A percentile compares a stretch with the other conserved stretches of the same genome.
These are phyloP conservation scores for Sphaeramia orbicularis DNA, from an alignment of 2,797 vertebrate species.

Conservation along the genomic window DNA sequence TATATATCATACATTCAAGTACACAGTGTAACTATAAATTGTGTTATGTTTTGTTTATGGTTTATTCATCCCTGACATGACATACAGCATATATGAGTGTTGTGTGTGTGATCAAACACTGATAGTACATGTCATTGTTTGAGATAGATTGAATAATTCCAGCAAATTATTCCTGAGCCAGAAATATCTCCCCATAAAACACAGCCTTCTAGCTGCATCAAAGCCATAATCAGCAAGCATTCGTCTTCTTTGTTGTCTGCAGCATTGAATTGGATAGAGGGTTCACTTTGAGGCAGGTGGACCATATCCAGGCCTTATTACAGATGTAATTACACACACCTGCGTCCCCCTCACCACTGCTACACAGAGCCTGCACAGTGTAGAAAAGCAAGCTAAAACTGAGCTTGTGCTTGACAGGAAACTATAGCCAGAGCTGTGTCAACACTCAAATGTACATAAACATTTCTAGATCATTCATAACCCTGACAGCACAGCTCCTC, in stretches of 20 bases:
- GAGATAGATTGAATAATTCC: slow-evolving; percentile 71
- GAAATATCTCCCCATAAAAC: slow-evolving; percentile 71
- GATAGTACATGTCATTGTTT: slow-evolving; percentile 55
- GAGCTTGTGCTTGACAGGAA: slow-evolving; percentile 21
- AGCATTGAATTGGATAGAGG: slow-evolving; percentile 64
- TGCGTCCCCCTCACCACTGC: slow-evolving; percentile 70
- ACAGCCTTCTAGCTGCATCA: slow-evolving; percentile 60
- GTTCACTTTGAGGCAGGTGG: slow-evolving; percentile 84
- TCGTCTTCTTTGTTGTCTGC: slow-evolving; percentile 74
- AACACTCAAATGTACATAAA: slow-evolving; percentile 42
- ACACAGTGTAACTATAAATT: slow-evolving; percentile 18
- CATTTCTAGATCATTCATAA: slow-evolving; percentile 30
- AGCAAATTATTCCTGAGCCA: slow-evolving; percentile 59
- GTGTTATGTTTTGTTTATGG: slow-evolving; percentile 46
- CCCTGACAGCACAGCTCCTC: slow-evolving; percentile 21
- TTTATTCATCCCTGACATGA: slow-evolving; percentile 33
- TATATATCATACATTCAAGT: slow-evolving; percentile 10
- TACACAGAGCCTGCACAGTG: slow-evolving; percentile 28
- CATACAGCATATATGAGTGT: slow-evolving; percentile 30
- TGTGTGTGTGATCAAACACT: slow-evolving; percentile 36
- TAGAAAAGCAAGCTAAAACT: slow-evolving; percentile 39
- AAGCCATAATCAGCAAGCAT: slow-evolving; percentile 70
- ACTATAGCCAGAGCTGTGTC: slow-evolving; percentile 32
- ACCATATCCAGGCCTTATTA: slow-evolving; percentile 85
- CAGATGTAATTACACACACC: slow-evolving; percentile 86